phyloP scores from a whole-genome alignment of 2,888 invertebrate species.

The Sclerodermus sp. region DNA sequence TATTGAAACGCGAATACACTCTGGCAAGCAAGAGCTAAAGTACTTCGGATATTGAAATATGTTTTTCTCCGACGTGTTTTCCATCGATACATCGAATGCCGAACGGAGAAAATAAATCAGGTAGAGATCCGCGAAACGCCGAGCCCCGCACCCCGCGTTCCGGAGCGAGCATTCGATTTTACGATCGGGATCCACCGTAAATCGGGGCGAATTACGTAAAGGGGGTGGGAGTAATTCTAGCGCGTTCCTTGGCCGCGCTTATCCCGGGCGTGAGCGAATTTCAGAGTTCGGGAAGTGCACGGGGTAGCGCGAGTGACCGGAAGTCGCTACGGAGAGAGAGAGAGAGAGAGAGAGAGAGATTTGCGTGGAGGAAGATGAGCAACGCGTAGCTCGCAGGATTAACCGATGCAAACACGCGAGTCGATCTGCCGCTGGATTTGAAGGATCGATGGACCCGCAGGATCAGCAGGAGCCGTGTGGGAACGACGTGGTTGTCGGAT shows the following conservation, averaged over 20 bases:
- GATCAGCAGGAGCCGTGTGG: constrained; percentile 5
- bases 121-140: too few species aligned
- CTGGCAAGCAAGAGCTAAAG: too few species aligned
- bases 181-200: too few species aligned
- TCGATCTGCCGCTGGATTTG: constrained; percentile 35
- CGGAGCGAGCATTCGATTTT: too few species aligned
- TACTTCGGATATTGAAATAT: constrained; percentile 47
- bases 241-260: too few species aligned
- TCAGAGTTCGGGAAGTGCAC: too few species aligned
- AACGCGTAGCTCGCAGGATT: constrained; percentile 31
- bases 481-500: constrained; percentile 14
- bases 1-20: constrained; percentile 38
- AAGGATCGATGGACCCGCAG: constrained; percentile 26
- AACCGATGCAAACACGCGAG: constrained; percentile 32
- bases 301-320: constrained; percentile 16
- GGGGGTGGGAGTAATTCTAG: too few species aligned
- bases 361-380: constrained; percentile 35
- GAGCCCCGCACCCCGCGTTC: too few species aligned
- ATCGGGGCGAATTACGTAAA: too few species aligned
- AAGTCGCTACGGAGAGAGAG: constrained; percentile 16
- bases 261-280: too few species aligned
- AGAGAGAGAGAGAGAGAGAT: constrained; percentile 22
- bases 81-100: constrained; percentile 22
- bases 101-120: constrained; percentile 27
- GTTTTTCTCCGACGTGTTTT: constrained; percentile 38